Base-by-base conservation (phyloP, 2,797 vertebrate species). In the Mionectes olivaceus region DNA sequence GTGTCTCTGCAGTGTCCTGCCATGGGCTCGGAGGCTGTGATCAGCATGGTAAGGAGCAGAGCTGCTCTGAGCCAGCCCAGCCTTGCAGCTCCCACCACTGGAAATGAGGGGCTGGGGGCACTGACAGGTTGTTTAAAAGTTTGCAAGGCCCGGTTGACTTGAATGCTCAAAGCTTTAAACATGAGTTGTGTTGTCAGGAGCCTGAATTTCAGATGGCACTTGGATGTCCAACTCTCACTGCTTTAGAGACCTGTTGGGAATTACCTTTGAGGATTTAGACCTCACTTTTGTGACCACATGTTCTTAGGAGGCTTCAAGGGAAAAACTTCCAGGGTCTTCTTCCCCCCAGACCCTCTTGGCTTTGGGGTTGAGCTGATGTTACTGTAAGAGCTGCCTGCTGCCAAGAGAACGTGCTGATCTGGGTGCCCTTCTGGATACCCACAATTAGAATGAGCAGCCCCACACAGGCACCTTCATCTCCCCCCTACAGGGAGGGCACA, bases 1-100 rank as follows among this genome's bases (percentile, higher is more conserved):
- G 37, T 50, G 80, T 63, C 21, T 65, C 35, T 60, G 41, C 24
- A 33, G 6, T 21, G 41, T 61, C 50, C 59, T 69, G 50, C 39
- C 27, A 2, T 19, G 68, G 59, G 8, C 55, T 71, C 41, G 24
- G 71, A 37, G 52, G 39, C 33, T 0, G 0, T 32, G 64, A 37
- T 52, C 14, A 43, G 37, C 5, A 1, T 18, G n/a, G 17, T 11
- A 56, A 84, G 64, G 39, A 87, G 53, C 33, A 25, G 56, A n/a
- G 73, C 32, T 60, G 68, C 24, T 65, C 60, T 1, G 3, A 61
- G 65, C 11, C 56, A 77, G 47, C 68, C 39, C 63, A 90, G 82
- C 49, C 53, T 60, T 33, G 37, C 75, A 74, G 61, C 35, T 46
- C 53, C 73, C 39, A 53, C 28, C 32, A 5, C 57, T 75, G 69